Conservation (phyloP, 2,113 vertebrate species). For the Ceyx melanurus region DNA sequence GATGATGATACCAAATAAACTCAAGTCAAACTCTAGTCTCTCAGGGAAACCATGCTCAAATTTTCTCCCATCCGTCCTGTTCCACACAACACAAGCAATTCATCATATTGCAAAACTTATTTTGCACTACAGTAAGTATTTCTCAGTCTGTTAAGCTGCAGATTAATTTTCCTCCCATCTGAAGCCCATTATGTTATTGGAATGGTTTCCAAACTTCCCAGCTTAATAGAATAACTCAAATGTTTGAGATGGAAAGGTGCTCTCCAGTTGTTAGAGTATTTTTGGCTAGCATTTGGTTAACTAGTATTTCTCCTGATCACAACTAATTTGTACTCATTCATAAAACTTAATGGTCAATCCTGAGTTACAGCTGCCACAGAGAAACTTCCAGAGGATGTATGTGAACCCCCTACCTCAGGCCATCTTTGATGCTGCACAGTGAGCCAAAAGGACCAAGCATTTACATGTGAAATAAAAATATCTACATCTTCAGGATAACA, state of each 20-base stretch:
- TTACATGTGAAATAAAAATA: background rate
- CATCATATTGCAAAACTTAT: background rate
- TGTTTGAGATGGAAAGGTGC: background rate
- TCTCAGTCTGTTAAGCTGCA: background rate
- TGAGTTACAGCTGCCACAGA: background rate
- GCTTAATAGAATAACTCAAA: background rate
- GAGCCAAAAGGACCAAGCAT: background rate
- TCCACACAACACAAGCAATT: background rate
- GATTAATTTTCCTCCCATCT: conserved; percentile 4
- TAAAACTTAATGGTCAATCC: background rate
- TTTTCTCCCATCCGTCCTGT: background rate
- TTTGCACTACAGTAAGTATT: background rate
- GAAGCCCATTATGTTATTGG: background rate
- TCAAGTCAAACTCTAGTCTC: background rate
- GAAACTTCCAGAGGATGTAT: accelerated
- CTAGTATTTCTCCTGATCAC: background rate
- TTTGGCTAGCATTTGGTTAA: background rate
- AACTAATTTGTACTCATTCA: background rate
- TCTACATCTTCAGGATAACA: background rate
- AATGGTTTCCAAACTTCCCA: background rate
- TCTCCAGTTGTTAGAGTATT: background rate
- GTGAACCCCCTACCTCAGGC: background rate
- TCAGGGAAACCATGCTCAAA: background rate
- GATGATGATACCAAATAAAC: background rate
- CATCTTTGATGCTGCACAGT: background rate